These are phyloP conservation scores for Pseudachorutes palmiensis DNA, from an alignment of 1,140 invertebrate genomes.

Conservation along the genomic window DNA sequence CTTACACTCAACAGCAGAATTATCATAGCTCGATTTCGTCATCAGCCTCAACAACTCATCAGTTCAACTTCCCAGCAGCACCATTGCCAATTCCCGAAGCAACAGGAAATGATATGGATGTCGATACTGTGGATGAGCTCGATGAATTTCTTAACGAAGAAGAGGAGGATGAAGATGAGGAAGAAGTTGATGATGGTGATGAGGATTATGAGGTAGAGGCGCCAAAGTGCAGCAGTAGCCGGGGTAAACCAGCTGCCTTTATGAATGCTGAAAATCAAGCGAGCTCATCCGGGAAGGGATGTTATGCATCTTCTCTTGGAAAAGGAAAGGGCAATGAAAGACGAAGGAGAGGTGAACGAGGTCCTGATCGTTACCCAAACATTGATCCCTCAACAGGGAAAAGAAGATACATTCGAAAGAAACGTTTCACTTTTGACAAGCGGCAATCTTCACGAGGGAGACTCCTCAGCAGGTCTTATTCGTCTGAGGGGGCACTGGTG, in stretches of 20 bases:
- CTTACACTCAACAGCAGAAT: not conserved
- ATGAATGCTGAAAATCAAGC: no score
- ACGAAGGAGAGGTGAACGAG: constrained; percentile 12
- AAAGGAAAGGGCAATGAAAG: constrained; percentile 2
- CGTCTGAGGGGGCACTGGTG: not conserved
- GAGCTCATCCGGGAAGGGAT: no score
- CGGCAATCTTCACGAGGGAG: not conserved
- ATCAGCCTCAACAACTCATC: not conserved
- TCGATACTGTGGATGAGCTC: not conserved
- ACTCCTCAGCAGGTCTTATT: not conserved
- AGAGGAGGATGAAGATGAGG: no score
- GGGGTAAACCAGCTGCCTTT: no score
- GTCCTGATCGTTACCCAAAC: constrained; percentile 11
- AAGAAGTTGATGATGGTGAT: no score
- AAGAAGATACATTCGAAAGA: constrained; percentile 18
- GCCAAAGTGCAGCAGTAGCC: no score
- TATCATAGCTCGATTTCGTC: not conserved
- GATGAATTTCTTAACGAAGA: no score
- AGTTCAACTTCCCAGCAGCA: not conserved
- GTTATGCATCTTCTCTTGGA: not conserved
- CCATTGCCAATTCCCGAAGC: not conserved
- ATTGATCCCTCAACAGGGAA: constrained; percentile 23
- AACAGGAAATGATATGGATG: not conserved
- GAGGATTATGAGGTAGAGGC: no score
- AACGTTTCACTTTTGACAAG: not conserved